These are phyloP conservation scores for Synaphobranchus kaupii DNA, from an alignment of 2,797 vertebrate species.

Conservation along the genomic window DNA sequence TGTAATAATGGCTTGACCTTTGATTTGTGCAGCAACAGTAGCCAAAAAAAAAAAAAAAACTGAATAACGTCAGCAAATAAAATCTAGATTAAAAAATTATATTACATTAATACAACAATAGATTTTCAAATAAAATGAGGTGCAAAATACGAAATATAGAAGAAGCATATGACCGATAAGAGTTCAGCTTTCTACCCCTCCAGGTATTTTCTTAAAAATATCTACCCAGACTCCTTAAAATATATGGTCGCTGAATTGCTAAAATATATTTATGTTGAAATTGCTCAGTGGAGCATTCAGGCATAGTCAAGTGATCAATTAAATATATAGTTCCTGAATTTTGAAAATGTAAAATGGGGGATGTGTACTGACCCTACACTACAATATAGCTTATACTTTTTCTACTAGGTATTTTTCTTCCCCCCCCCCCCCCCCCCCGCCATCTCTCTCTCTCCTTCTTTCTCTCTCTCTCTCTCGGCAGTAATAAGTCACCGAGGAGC, in stretches of 20 bases:
- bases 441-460: background rate
- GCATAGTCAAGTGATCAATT: background rate
- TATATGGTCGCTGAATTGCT: background rate
- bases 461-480: background rate
- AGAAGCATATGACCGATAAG: background rate
- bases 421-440: background rate
- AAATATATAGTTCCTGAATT: background rate
- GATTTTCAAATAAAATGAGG: background rate
- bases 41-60: background rate
- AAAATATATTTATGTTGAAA: background rate
- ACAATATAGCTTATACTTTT: background rate
- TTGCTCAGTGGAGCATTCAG: background rate
- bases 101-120: background rate
- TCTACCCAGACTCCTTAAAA: background rate
- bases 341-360: background rate
- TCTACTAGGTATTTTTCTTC: background rate
- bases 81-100: background rate
- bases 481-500: constrained; percentile 5
- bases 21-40: background rate
- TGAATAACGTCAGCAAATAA: background rate
- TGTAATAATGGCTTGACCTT: background rate
- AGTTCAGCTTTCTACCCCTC: too few species aligned
- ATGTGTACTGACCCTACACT: background rate
- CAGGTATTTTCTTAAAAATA: background rate
- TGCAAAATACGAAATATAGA: background rate